Conservation (phyloP, 2,888 invertebrate species). For the Melipona beecheii region DNA sequence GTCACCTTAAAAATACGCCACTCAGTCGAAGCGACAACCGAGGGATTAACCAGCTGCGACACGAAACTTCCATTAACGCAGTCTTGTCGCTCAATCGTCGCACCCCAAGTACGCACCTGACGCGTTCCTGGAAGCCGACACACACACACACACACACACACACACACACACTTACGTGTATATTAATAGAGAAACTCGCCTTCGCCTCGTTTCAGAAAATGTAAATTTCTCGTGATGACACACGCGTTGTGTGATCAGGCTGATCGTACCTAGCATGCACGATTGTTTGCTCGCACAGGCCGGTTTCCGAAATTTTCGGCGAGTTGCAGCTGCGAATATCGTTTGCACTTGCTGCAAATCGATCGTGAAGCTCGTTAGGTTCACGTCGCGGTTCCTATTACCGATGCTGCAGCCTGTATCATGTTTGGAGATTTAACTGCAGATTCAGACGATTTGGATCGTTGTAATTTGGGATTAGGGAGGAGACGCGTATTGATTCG, state of each 20-base stretch:
- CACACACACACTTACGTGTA: too few relatives aligned
- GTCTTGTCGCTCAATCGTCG: slow-evolving; percentile 63
- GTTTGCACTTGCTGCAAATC: slow-evolving; percentile 27
- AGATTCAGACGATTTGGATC: neutral
- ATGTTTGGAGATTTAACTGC: slow-evolving; percentile 26
- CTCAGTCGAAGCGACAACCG: slow-evolving; percentile 42
- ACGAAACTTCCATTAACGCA: slow-evolving; percentile 79
- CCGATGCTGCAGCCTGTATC: neutral
- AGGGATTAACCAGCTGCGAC: slow-evolving; percentile 73
- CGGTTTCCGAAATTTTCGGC: slow-evolving; percentile 21
- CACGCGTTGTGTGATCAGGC: slow-evolving; percentile 2
- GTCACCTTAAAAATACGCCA: slow-evolving; percentile 61
- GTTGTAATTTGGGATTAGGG: neutral
- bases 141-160: neutral
- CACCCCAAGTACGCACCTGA: slow-evolving; percentile 69
- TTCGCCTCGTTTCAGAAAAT: slow-evolving; percentile 53
- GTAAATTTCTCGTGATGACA: slow-evolving; percentile 60
- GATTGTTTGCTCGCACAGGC: slow-evolving; percentile 8
- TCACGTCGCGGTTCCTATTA: neutral
- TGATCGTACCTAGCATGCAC: neutral
- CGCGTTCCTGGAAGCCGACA: slow-evolving; percentile 53
- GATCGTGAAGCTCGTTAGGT: slow-evolving; percentile 14
- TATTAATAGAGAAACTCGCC: slow-evolving; percentile 35
- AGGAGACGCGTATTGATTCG: neutral
- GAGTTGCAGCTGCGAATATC: slow-evolving; percentile 7